Evolutionary conservation across 2,797 vertebrate species (phyloP).

Genomic region (Tokudaia muenninki): DNA sequence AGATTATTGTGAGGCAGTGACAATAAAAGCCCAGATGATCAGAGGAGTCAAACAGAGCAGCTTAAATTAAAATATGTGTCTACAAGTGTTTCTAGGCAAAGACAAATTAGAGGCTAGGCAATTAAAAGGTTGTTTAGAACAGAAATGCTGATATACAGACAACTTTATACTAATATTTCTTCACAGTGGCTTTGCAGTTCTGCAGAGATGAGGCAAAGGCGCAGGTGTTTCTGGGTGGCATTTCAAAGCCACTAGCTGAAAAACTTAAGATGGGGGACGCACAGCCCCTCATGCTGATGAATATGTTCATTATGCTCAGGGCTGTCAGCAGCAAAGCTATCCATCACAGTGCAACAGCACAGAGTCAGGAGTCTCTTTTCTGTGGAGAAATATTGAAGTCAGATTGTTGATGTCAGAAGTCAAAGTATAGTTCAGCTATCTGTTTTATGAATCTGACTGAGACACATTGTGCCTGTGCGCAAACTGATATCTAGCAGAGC

Average conservation of each 20-base stretch:
- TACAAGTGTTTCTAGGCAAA: constrained; percentile 85
- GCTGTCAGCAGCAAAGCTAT: constrained; percentile 90
- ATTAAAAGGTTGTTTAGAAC: constrained; percentile 82
- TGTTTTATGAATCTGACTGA: constrained; percentile 91
- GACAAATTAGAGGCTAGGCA: constrained; percentile 81
- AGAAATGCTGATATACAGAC: constrained; percentile 84
- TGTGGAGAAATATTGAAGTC: constrained; percentile 91
- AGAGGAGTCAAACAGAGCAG: constrained; percentile 89
- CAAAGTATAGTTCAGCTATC: constrained; percentile 90
- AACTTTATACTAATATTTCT: constrained; percentile 89
- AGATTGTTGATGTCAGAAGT: constrained; percentile 92
- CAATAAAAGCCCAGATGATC: constrained; percentile 90
- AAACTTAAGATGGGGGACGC: constrained; percentile 86
- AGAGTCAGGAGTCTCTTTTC: constrained; percentile 88
- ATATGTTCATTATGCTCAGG: constrained; percentile 88
- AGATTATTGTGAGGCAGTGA: constrained; percentile 89
- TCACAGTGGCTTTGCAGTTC: constrained; percentile 82
- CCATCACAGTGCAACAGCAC: constrained; percentile 87
- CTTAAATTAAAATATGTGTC: constrained; percentile 88
- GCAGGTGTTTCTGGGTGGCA: constrained; percentile 88
- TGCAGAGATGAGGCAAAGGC: constrained; percentile 79
- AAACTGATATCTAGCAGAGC: constrained; percentile 90
- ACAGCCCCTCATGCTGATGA: constrained; percentile 86
- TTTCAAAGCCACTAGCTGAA: constrained; percentile 84
- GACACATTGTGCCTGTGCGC: constrained; percentile 90